These are phyloP conservation scores for Ptilonorhynchus violaceus DNA, from an alignment of 2,113 vertebrate species.

Conservation along the genomic window DNA sequence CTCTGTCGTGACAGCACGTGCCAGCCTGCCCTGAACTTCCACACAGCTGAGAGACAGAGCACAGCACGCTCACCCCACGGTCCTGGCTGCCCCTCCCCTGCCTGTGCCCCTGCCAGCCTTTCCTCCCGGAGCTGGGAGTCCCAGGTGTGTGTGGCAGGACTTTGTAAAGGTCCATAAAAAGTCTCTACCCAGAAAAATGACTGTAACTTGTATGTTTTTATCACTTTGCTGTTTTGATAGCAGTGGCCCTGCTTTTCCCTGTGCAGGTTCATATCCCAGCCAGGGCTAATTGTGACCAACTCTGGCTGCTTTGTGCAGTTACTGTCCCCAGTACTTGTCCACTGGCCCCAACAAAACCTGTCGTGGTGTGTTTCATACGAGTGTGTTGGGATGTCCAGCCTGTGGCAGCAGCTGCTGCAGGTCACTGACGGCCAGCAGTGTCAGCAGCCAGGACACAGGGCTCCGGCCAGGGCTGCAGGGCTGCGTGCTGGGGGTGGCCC, in stretches of 20 bases:
- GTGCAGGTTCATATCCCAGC: background rate
- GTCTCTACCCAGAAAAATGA: background rate
- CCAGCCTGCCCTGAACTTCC: background rate
- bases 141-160: accelerated
- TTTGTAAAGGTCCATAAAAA: background rate
- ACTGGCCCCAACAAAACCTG: accelerated
- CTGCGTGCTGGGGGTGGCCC: background rate
- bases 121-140: accelerated
- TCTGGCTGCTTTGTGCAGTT: too few relatives aligned
- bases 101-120: background rate
- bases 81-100: background rate
- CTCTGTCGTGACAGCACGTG: background rate
- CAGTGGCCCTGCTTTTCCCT: background rate
- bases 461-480: background rate
- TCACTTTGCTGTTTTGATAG: background rate
- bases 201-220: background rate
- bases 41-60: background rate
- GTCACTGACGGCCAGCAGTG: background rate
- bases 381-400: background rate
- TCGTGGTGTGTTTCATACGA: background rate
- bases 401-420: background rate
- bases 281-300: background rate
- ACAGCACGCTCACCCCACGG: accelerated
- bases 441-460: background rate
- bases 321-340: background rate